phyloP scores from a whole-genome alignment of 2,888 invertebrate genomes.

The Melieria omissa region DNA sequence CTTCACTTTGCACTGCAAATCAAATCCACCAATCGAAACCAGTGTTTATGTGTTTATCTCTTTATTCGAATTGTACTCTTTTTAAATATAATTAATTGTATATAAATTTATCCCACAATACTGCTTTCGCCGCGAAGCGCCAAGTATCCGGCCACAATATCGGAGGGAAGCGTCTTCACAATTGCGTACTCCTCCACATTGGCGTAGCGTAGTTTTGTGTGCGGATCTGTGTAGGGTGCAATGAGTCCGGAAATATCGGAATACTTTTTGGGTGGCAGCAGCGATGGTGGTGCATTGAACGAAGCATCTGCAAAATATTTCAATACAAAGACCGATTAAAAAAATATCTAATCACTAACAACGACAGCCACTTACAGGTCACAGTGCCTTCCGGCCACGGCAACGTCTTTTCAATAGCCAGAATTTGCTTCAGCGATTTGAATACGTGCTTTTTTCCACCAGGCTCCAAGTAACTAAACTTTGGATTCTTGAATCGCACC shows the following conservation, averaged over 20 bases:
- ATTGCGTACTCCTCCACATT: constrained; percentile 89
- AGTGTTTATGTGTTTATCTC: too few species aligned
- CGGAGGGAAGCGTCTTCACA: constrained; percentile 87
- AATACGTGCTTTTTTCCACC: constrained; percentile 81
- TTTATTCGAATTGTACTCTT: too few species aligned
- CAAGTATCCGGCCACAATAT: constrained; percentile 90
- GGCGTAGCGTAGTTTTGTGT: constrained; percentile 86
- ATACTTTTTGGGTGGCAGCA: constrained; percentile 91
- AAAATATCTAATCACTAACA: neutral
- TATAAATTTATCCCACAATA: constrained; percentile 42
- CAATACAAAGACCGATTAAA: neutral
- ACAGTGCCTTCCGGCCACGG: constrained; percentile 83
- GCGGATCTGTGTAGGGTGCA: constrained; percentile 90
- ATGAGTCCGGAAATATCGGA: constrained; percentile 91
- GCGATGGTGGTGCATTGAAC: constrained; percentile 91
- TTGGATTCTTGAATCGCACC: constrained; percentile 54
- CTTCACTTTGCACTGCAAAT: too few species aligned
- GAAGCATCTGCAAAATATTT: constrained; percentile 76
- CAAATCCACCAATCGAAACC: too few species aligned
- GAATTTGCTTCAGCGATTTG: constrained; percentile 90
- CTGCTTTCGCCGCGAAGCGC: constrained; percentile 76
- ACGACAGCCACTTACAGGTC: constrained; percentile 67
- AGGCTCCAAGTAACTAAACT: constrained; percentile 50
- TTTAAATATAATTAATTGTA: neutral
- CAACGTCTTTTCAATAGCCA: constrained; percentile 80